These are phyloP conservation scores for Ephialtes manifestator DNA, from an alignment of 2,888 invertebrate species.

Conservation along the genomic window DNA sequence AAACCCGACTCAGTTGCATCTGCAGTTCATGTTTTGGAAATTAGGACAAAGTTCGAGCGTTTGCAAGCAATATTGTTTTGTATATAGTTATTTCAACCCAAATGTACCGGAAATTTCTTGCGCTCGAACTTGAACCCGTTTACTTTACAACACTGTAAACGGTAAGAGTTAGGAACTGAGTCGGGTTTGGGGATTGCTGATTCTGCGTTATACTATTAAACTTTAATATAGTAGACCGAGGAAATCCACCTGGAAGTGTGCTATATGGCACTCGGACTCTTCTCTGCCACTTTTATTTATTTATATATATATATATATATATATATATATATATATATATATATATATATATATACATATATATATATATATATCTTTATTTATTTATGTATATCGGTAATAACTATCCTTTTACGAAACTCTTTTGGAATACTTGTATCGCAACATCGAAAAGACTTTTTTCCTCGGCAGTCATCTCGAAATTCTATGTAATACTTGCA, in stretches of 20 bases:
- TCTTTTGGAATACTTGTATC: neutral
- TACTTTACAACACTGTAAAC: neutral
- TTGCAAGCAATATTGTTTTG: neutral
- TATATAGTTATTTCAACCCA: slow-evolving; percentile 1
- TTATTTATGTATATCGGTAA: slow-evolving; percentile 27
- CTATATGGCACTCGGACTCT: slow-evolving; percentile 76
- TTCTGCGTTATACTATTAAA: slow-evolving; percentile 46
- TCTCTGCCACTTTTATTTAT: slow-evolving; percentile 34
- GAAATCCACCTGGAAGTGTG: slow-evolving; percentile 69
- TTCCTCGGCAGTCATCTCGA: slow-evolving; percentile 5
- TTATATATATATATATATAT: slow-evolving; percentile 33
- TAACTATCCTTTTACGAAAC: slow-evolving; percentile 52
- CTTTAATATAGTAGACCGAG: slow-evolving; percentile 49
- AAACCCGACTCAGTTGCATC: slow-evolving; percentile 35
- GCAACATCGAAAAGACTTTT: slow-evolving; percentile 8
- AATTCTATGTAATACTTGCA: neutral
- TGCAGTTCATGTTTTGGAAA: neutral
- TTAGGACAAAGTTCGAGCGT: slow-evolving; percentile 2
- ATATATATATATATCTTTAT: too few species aligned
- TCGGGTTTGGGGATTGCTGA: slow-evolving; percentile 13
- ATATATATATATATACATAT: too few species aligned
- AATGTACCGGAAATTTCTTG: neutral
- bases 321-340: too few species aligned
- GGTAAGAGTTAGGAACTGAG: neutral
- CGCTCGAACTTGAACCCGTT: neutral